Base-by-base conservation (phyloP, 1,140 invertebrate genomes). In the Cyphomyrmex costatus region DNA sequence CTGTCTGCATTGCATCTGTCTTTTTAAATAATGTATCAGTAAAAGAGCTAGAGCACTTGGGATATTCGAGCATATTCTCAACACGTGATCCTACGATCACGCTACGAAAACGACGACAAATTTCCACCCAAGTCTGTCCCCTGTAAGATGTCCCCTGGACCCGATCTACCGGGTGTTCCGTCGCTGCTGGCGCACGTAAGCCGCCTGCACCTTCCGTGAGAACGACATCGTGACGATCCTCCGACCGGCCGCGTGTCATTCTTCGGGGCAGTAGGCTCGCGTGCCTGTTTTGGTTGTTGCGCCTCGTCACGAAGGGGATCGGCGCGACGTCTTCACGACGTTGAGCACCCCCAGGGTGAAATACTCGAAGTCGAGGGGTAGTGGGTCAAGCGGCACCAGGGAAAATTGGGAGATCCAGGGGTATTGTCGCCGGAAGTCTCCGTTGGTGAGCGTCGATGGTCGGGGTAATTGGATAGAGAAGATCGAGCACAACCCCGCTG, bases 401-500 rank as follows among this genome's bases (percentile, higher is more conserved):
- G 77, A 73, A 84, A 71, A 61, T 73, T 66, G 27, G 71, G 51
- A 86, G 86, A 73, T 73, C 30, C 36, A 60, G 58, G 42, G 73
- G 76, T 68, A 93, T 93, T 94, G 94, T 94, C 93, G 89, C 91
- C 89, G 92, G 91, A 93, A 92, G 92, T 93, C 88, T 87, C 93
- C 91, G 86, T 85, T 90, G 93, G 90, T 89, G 93, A 66, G 85
- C 88, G 85, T 53, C 86, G 89, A 93, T 92, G 92, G 91, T 93
- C 80, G 87, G 87, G 91, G 91, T 94, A 94, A 95, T 95, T 94
- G 94, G 94, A 94, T 94, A 92, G 91, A 94, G 87, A 78, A 89
- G 83, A 86, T 89, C 84, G 87, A 86, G 84, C 63, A 86, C 71
- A 73, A 73, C 63, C 85, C 51, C 19, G 61, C 82, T 42, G 63